These are phyloP conservation scores for Sminthurides bifidus DNA, from an alignment of 1,140 invertebrate genomes.

Conservation along the genomic window DNA sequence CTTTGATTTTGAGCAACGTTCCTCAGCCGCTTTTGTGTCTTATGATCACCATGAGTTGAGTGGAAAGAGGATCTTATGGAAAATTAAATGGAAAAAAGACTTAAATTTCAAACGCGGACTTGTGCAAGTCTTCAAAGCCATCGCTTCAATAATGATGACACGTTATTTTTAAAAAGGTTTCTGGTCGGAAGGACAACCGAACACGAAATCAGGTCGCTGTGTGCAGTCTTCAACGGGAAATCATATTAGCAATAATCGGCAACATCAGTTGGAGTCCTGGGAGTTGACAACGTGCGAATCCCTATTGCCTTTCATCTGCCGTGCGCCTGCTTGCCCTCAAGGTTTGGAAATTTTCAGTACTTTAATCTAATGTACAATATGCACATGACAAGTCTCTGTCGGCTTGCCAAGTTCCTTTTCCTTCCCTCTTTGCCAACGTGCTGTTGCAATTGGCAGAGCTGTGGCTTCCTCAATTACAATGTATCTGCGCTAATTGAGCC, in stretches of 20 bases:
- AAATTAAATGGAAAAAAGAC: background rate
- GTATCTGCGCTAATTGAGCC: no score
- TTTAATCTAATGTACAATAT: background rate
- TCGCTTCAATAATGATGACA: background rate
- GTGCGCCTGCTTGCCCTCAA: conserved; percentile 75
- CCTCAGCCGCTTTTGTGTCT: no score
- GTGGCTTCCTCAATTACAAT: no score
- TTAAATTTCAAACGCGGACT: background rate
- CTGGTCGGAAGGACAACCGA: conserved; percentile 75
- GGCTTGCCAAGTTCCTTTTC: no score
- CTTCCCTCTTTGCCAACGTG: no score
- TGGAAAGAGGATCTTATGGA: no score
- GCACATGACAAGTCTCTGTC: no score
- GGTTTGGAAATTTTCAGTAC: conserved; percentile 43
- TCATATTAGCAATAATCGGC: conserved; percentile 8
- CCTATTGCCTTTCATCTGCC: conserved; percentile 85
- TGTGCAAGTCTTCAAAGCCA: background rate
- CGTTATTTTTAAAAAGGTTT: conserved; percentile 56
- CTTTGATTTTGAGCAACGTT: no score
- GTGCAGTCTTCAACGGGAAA: conserved; percentile 31
- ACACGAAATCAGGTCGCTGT: conserved; percentile 39
- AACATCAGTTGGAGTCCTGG: conserved; percentile 60
- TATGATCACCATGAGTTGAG: no score
- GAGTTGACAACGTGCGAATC: conserved; percentile 84
- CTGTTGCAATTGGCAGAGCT: no score